Percentiles rank a stretch among this genome's conserved stretches.
Evolutionary conservation across 30 jellyfish, hydroid and myxozoan species (phyloP).

Genomic region (Turritopsis rubra): DNA sequence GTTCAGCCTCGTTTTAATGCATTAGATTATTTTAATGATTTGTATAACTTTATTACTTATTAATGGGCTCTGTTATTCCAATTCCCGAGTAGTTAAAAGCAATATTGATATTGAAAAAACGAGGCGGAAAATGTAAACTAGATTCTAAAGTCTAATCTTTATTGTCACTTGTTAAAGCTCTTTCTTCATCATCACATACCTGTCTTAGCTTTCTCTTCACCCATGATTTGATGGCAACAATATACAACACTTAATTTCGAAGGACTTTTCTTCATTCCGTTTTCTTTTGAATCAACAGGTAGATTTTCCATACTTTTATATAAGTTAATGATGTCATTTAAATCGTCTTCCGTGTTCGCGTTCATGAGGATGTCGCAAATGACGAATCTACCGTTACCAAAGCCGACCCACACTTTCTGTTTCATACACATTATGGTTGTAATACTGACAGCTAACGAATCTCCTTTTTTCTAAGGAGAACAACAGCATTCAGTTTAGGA

Average conservation of each 20-base stretch:
- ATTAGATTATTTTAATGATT: too few relatives aligned
- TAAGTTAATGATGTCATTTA: conserved; percentile 20
- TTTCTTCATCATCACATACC: not conserved
- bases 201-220: not conserved
- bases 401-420: conserved; percentile 84
- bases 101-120: too few relatives aligned
- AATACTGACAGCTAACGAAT: conserved; percentile 28
- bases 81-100: too few relatives aligned
- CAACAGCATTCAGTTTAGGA: not conserved
- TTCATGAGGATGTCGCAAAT: conserved; percentile 52
- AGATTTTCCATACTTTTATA: conserved; percentile 14
- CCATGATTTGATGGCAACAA: conserved; percentile 65
- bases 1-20: too few relatives aligned
- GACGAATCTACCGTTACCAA: conserved; percentile 90
- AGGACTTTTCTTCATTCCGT: not conserved
- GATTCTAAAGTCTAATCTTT: too few relatives aligned
- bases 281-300: not conserved
- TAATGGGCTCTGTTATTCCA: too few relatives aligned
- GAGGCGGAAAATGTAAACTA: too few relatives aligned
- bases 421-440: conserved; percentile 59
- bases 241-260: conserved; percentile 19
- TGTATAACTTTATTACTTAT: too few relatives aligned
- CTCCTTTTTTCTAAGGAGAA: not conserved
- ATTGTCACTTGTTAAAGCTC: too few relatives aligned
- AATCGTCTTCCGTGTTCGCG: conserved; percentile 40